Evolutionary conservation across 2,888 invertebrate genomes (phyloP).

Genomic region (Uloborus plumipes): DNA sequence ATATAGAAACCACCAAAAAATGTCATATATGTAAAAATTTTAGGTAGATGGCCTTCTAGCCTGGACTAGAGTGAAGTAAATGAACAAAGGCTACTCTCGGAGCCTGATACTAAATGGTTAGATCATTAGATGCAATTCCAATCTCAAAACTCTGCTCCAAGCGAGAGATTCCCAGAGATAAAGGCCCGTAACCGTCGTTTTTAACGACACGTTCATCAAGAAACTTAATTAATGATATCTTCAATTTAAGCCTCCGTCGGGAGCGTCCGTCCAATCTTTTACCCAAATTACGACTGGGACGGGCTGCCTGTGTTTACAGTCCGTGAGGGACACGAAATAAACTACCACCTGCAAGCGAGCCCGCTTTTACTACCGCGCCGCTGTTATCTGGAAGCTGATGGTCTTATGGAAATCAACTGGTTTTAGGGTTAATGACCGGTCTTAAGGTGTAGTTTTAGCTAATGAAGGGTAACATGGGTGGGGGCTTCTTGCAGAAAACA

Average conservation of each 20-base stretch:
- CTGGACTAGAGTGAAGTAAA: no score
- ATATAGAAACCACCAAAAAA: no score
- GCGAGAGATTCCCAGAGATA: no score
- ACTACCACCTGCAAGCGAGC: not conserved
- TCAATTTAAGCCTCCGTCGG: slow-evolving; percentile 31
- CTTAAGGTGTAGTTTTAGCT: not conserved
- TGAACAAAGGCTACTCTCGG: no score
- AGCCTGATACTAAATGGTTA: no score
- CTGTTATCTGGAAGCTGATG: not conserved
- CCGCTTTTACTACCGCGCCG: not conserved
- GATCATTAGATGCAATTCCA: no score
- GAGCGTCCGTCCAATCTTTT: not conserved
- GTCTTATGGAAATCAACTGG: slow-evolving; percentile 1
- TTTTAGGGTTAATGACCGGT: not conserved
- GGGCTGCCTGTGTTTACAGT: not conserved
- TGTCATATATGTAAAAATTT: no score
- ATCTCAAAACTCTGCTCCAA: no score
- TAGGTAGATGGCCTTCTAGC: no score
- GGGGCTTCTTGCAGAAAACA: no score
- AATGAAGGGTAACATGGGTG: not conserved
- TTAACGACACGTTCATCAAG: slow-evolving; percentile 44
- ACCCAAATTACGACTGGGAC: not conserved
- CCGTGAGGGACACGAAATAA: not conserved
- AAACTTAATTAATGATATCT: slow-evolving; percentile 49
- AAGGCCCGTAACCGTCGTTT: not conserved